Evolutionary conservation across 53 echinoderm and acorn worm species (phyloP).

Genomic region (Luidia sarsii): DNA sequence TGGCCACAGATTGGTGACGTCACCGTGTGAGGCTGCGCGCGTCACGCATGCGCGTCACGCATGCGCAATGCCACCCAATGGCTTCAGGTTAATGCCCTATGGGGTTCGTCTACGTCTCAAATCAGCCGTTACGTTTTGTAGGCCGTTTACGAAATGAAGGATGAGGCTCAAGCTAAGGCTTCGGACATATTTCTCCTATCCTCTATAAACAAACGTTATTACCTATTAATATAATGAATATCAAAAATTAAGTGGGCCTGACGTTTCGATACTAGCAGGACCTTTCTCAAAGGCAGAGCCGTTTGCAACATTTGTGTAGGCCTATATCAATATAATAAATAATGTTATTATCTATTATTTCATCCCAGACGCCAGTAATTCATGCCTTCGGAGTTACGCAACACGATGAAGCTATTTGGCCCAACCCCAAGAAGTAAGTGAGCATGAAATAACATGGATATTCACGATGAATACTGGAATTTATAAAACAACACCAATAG

Average conservation of each 20-base stretch:
- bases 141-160: too few relatives aligned
- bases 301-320: neutral
- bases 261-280: too few relatives aligned
- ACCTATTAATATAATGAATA: neutral
- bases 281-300: too few relatives aligned
- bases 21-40: too few relatives aligned
- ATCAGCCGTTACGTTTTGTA: too few relatives aligned
- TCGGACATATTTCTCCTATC: neutral
- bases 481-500: neutral
- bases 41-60: too few relatives aligned
- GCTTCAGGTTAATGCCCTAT: too few relatives aligned
- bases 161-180: too few relatives aligned
- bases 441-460: neutral
- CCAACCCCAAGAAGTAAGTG: neutral
- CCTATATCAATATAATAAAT: neutral
- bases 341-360: neutral
- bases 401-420: neutral
- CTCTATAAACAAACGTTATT: neutral
- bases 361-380: neutral
- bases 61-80: too few relatives aligned
- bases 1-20: too few relatives aligned
- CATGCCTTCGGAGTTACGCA: neutral
- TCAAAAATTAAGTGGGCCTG: too few relatives aligned
- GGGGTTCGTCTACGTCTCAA: too few relatives aligned
- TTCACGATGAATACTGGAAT: neutral